Base-by-base conservation (phyloP, 2,113 vertebrate species). In the Ranitomeya imitator region DNA sequence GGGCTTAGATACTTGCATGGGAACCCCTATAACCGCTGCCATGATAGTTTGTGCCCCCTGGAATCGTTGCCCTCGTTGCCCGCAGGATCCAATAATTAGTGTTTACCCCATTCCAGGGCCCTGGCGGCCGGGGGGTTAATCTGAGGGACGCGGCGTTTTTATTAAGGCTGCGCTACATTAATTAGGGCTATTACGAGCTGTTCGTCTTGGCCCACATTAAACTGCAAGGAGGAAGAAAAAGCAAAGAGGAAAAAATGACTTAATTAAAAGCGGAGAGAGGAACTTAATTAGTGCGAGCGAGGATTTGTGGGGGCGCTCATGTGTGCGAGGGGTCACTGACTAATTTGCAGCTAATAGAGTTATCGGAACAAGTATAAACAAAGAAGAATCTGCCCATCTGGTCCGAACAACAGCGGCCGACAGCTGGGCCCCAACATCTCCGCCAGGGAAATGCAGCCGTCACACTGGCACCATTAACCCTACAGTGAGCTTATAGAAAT, bases 261-360 rank as follows among this genome's bases (percentile, higher is more conserved):
- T 90, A 90, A 91, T 91, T 91, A 91, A 90, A 87, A 90, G 86
- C 85, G 37, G 89, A 91, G 84, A 88, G 73, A 86, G 84, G 82
- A 61, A 57, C 74, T 88, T 90, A 91, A 90, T 90, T 87, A 90
- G 89, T 85, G 88, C 23, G 71, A 85, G 89, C 45, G 67, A 80
- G 88, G 90, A 90, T 91, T 90, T 90, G 91, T 88, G 55, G 55
- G 55, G 55, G 85, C 80, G 82, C 60, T 21, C 6, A 37, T 14
- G 55, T 1, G 63, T 45, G 51, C 21, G 59, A 51, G 69, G 88
- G 89, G 76, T 69, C 90, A 51, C 57, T 81, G 86, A 85, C 80
- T 76, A 80, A 90, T 90, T 90, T 90, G 86, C 89, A 81, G 90
- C 79, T 90, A 89, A 91, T 90, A 87, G 90, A 71, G 79, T 31